Evolutionary conservation across 2,888 invertebrate species (phyloP).

Genomic region (Torymus tubicola): DNA sequence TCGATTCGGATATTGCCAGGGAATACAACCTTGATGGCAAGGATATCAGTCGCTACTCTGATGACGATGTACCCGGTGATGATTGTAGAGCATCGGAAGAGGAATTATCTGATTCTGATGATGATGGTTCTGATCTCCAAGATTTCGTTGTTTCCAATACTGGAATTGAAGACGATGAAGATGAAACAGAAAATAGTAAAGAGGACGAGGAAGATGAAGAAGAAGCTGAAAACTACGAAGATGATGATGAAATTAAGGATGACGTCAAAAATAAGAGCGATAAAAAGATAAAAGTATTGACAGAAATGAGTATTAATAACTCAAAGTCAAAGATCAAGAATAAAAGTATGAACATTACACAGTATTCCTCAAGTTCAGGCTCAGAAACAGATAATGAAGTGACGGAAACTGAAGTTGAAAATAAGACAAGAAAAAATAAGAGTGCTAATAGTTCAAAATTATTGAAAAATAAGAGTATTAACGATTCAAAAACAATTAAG

Average conservation of each 20-base stretch:
- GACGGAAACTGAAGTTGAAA: not conserved
- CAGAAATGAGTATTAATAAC: constrained; percentile 32
- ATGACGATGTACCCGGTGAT: constrained; percentile 69
- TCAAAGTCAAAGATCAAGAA: constrained; percentile 10
- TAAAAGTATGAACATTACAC: not conserved
- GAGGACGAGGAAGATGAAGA: constrained; percentile 52
- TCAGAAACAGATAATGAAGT: constrained; percentile 36
- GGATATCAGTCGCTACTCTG: constrained; percentile 61
- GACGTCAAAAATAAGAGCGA: not conserved
- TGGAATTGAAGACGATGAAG: constrained; percentile 58
- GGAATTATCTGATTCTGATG: constrained; percentile 67
- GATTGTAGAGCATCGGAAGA: constrained; percentile 69
- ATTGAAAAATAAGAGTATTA: constrained; percentile 26
- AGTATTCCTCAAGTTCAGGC: not conserved
- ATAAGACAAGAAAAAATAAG: constrained; percentile 9
- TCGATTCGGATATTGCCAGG: constrained; percentile 66
- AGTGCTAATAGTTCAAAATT: constrained; percentile 20
- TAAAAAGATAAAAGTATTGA: not conserved
- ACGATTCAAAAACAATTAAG: constrained; percentile 15
- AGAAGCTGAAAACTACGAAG: constrained; percentile 41
- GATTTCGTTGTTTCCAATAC: constrained; percentile 68
- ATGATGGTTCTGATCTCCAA: constrained; percentile 67
- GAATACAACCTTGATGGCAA: constrained; percentile 69
- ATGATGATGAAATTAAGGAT: constrained; percentile 34
- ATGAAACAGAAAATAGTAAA: constrained; percentile 51